A percentile compares a stretch with the other conserved stretches of the same genome.
phyloP scores from a whole-genome alignment of 2,888 invertebrate genomes.

The Tetheella fluctuosa region DNA sequence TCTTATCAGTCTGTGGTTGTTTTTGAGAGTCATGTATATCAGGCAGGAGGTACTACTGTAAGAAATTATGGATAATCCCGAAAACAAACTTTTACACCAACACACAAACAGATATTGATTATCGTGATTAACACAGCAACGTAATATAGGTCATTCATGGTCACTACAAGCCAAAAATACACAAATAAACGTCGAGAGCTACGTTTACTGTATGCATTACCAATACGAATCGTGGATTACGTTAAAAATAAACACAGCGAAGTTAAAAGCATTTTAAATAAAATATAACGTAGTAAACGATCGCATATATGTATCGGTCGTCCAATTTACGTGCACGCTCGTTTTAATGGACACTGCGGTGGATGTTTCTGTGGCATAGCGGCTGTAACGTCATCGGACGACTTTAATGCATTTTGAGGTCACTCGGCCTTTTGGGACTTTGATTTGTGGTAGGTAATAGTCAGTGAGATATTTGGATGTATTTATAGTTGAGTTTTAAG shows the following conservation, averaged over 20 bases:
- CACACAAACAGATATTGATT: background rate
- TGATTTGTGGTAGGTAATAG: background rate
- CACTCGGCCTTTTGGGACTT: slow-evolving; percentile 13
- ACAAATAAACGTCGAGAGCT: background rate
- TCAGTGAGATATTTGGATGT: background rate
- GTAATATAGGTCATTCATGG: background rate
- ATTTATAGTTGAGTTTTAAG: no score
- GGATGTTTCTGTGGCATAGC: slow-evolving; percentile 25
- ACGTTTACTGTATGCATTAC: background rate
- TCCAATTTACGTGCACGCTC: background rate
- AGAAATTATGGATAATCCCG: background rate
- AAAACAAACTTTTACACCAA: background rate
- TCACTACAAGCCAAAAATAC: background rate
- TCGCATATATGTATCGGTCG: slow-evolving; percentile 1
- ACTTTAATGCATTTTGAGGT: slow-evolving; percentile 36
- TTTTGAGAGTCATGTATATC: no score
- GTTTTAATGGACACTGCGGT: slow-evolving; percentile 30
- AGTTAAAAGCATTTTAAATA: slow-evolving; percentile 13
- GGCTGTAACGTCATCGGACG: slow-evolving; percentile 29
- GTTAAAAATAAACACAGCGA: slow-evolving; percentile 4
- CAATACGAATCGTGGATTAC: background rate
- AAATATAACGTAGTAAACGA: background rate
- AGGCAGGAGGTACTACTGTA: no score
- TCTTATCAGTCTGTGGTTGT: no score
- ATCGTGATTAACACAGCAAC: background rate